These are phyloP conservation scores for Poecile atricapillus DNA, from an alignment of 2,113 vertebrate species.

Conservation along the genomic window DNA sequence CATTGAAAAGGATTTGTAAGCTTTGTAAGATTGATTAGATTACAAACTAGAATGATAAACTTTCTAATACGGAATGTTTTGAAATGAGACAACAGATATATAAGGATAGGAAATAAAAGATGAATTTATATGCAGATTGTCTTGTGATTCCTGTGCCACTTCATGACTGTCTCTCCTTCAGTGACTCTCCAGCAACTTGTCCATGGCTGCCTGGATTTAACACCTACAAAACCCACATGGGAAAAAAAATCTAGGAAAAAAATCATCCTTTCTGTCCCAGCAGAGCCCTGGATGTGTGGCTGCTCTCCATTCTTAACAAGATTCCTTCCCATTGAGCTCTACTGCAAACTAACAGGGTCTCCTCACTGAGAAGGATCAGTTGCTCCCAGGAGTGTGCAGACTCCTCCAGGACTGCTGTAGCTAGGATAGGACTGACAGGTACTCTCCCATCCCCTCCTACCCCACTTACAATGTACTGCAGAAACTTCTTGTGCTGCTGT, in stretches of 20 bases:
- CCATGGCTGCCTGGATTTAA: background rate
- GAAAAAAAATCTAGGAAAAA: background rate
- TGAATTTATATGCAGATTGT: background rate
- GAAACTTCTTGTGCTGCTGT: background rate
- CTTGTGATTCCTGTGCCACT: background rate
- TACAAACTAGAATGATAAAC: background rate
- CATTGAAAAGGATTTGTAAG: background rate
- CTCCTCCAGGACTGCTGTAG: background rate
- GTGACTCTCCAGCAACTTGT: background rate
- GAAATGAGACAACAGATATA: background rate
- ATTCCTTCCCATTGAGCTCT: background rate
- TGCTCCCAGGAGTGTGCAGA: background rate
- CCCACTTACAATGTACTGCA: background rate
- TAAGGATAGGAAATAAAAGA: background rate
- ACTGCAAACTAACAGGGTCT: background rate
- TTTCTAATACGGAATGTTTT: background rate
- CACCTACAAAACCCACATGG: background rate
- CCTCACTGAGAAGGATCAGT: too few relatives aligned
- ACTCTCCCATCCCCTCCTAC: background rate
- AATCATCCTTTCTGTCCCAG: background rate
- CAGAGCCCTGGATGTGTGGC: background rate
- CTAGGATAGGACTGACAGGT: background rate
- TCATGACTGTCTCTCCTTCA: background rate
- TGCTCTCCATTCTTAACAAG: background rate
- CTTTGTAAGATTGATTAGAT: background rate